Evolutionary conservation across 2,797 vertebrate genomes (phyloP).

Genomic region (Gymnoscopelus microlampas): DNA sequence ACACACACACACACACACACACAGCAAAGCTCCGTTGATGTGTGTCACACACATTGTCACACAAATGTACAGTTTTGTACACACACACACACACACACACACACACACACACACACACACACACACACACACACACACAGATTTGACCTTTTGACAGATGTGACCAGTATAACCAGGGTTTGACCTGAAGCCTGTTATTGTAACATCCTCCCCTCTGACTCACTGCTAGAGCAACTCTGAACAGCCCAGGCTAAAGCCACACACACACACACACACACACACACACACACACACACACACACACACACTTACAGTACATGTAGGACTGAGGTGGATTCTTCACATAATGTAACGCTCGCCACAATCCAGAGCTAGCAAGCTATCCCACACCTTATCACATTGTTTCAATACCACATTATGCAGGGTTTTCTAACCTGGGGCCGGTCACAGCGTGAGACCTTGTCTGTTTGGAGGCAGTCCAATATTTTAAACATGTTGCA

Average conservation of each 20-base stretch:
- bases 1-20: constrained; percentile 17
- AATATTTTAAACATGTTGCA: too few species aligned
- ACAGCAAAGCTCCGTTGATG: too few species aligned
- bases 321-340: constrained; percentile 3
- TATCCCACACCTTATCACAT: too few species aligned
- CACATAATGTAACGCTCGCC: too few species aligned
- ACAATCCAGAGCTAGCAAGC: too few species aligned
- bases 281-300: constrained; percentile 1
- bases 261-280: constrained; percentile 21
- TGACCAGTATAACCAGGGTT: not conserved
- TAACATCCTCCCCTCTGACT: constrained; percentile 43
- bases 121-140: not conserved
- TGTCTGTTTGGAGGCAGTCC: too few species aligned
- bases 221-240: constrained; percentile 39
- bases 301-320: not conserved
- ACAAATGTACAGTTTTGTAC: too few species aligned
- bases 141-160: constrained; percentile 4
- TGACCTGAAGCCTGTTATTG: constrained; percentile 15
- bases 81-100: constrained; percentile 23
- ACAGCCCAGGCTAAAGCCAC: constrained; percentile 5
- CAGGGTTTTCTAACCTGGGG: too few species aligned
- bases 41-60: too few species aligned
- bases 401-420: too few species aligned
- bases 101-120: constrained; percentile 22
- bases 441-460: too few species aligned